phyloP scores from a whole-genome alignment of 1,140 invertebrate species.

The Platyscapa corneri region DNA sequence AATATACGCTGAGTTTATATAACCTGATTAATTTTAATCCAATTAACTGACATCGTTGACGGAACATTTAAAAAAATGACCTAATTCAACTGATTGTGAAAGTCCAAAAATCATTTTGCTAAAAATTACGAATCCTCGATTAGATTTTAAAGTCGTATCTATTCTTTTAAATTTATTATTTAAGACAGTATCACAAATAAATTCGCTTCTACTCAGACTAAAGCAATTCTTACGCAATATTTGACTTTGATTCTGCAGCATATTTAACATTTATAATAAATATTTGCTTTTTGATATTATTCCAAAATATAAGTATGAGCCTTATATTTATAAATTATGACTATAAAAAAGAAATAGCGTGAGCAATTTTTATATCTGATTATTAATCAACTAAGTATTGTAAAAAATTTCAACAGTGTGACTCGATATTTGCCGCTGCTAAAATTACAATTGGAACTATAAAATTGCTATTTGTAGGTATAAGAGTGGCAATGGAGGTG shows the following conservation, averaged over 20 bases:
- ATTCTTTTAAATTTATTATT: not conserved
- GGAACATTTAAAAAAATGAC: not conserved
- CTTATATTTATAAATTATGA: not conserved
- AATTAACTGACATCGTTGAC: not conserved
- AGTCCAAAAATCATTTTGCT: not conserved
- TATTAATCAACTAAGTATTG: too few relatives aligned
- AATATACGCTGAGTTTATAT: not conserved
- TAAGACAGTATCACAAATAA: not conserved
- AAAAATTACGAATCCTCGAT: not conserved
- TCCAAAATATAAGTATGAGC: not conserved
- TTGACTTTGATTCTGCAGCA: too few relatives aligned
- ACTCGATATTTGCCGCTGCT: not conserved
- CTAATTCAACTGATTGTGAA: not conserved
- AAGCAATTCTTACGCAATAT: too few relatives aligned
- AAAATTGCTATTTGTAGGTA: not conserved
- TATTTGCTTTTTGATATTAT: too few relatives aligned
- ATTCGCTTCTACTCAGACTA: not conserved
- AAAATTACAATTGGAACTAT: constrained; percentile 10
- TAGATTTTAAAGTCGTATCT: not conserved
- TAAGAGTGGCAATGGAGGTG: not conserved
- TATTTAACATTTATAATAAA: not conserved
- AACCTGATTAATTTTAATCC: not conserved
- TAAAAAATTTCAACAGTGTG: not conserved
- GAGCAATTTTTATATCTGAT: too few relatives aligned
- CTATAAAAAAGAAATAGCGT: not conserved